Percentiles rank a stretch among this genome's conserved stretches.
Conservation (phyloP, 2,113 vertebrate species). For the Psittacara wagleri region DNA sequence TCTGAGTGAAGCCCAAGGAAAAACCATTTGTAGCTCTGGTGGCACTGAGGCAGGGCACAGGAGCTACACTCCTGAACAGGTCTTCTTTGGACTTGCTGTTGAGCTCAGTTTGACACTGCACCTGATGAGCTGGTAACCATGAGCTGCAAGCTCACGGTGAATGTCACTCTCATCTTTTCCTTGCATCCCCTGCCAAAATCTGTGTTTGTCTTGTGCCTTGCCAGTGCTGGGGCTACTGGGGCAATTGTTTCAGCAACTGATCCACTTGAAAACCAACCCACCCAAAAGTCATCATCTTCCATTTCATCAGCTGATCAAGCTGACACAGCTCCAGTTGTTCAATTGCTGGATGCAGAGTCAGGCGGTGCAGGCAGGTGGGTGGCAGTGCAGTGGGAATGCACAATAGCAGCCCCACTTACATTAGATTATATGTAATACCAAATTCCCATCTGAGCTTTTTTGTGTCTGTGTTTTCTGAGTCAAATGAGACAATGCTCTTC, state of each 20-base stretch:
- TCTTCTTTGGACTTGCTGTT: neutral
- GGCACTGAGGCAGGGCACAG: neutral
- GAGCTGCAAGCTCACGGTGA: neutral
- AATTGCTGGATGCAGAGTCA: neutral
- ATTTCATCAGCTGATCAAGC: neutral
- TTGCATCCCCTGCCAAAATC: neutral
- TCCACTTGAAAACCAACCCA: neutral
- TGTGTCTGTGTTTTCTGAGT: neutral
- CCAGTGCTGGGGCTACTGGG: neutral
- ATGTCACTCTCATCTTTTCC: neutral
- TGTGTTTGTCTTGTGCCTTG: neutral
- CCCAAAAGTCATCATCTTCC: neutral
- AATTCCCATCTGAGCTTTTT: neutral
- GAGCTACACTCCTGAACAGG: neutral
- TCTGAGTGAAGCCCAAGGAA: neutral
- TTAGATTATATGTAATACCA: neutral
- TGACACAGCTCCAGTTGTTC: neutral
- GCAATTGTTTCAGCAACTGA: fast-evolving
- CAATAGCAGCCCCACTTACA: neutral
- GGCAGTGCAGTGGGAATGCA: neutral
- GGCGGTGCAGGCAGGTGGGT: neutral
- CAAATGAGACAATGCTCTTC: neutral
- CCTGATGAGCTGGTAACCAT: neutral
- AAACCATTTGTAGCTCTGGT: neutral
- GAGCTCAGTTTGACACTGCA: neutral